Conservation (phyloP, 2,113 vertebrate genomes). For the Stomatorhinus ivindoensis region DNA sequence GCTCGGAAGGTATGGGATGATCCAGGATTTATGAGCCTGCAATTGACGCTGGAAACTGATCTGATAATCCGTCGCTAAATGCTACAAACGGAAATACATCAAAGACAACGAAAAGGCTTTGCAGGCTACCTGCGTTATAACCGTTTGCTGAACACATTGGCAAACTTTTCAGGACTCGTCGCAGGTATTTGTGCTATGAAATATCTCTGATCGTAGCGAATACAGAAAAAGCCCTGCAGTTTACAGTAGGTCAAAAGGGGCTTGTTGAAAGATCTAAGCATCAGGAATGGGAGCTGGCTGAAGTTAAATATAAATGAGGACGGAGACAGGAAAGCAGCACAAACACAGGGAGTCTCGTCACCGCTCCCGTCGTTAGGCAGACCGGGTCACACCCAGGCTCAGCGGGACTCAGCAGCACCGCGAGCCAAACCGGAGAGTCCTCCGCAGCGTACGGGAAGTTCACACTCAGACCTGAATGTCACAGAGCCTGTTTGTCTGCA, state of each 20-base stretch:
- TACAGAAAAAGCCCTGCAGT: not conserved
- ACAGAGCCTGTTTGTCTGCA: not conserved
- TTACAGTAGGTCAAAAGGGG: not conserved
- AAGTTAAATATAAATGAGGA: constrained; percentile 10
- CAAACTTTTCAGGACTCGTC: not conserved
- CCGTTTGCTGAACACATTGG: not conserved
- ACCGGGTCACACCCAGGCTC: not conserved
- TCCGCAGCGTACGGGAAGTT: not conserved
- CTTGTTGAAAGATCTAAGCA: not conserved
- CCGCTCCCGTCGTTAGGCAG: not conserved
- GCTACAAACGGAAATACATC: not conserved
- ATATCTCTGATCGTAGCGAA: not conserved
- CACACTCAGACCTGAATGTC: not conserved
- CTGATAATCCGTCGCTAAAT: not conserved
- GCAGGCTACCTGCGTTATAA: not conserved
- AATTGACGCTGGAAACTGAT: not conserved
- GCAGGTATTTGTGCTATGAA: not conserved
- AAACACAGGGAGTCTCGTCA: not conserved
- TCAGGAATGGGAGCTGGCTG: not conserved
- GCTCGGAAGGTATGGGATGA: not conserved
- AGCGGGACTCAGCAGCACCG: not conserved
- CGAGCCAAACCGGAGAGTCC: not conserved
- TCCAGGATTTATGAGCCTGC: not conserved
- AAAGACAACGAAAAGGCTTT: not conserved
- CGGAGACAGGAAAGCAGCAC: not conserved